phyloP scores from a whole-genome alignment of 2,797 vertebrate species.

The Sebastes jordani region DNA sequence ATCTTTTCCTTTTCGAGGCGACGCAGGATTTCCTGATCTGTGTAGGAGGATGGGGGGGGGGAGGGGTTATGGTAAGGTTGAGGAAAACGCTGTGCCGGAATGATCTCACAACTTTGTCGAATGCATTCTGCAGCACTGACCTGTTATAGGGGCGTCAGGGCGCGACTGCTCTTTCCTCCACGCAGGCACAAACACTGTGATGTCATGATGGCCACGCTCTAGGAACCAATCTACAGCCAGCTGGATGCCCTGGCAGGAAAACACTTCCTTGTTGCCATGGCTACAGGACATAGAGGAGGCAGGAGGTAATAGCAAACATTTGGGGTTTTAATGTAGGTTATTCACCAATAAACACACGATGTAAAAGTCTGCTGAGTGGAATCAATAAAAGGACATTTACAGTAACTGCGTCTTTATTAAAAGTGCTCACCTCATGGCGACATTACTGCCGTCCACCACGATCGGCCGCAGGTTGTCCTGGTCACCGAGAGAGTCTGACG shows the following conservation, averaged over 20 bases:
- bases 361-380: not conserved
- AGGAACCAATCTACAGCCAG: conserved; percentile 95
- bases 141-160: conserved; percentile 94
- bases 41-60: not conserved
- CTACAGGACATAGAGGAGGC: conserved; percentile 66
- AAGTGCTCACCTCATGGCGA: conserved; percentile 93
- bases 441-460: conserved; percentile 96
- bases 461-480: conserved; percentile 93
- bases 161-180: conserved; percentile 96
- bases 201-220: conserved; percentile 92
- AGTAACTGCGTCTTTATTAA: no score
- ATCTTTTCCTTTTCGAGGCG: conserved; percentile 93
- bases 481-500: conserved; percentile 82
- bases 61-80: not conserved
- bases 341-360: not conserved
- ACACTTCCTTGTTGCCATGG: conserved; percentile 97
- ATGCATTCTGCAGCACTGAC: conserved; percentile 58
- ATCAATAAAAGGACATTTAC: not conserved
- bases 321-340: not conserved
- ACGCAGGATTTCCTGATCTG: conserved; percentile 92
- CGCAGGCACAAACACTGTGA: conserved; percentile 94
- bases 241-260: conserved; percentile 96
- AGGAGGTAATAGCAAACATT: not conserved
- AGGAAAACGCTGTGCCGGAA: not conserved
- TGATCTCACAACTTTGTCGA: fast-evolving